Percentiles rank a stretch among this genome's conserved stretches.
These are phyloP conservation scores for Drosophila helvetica DNA, from an alignment of 2,888 invertebrate genomes.

Conservation along the genomic window DNA sequence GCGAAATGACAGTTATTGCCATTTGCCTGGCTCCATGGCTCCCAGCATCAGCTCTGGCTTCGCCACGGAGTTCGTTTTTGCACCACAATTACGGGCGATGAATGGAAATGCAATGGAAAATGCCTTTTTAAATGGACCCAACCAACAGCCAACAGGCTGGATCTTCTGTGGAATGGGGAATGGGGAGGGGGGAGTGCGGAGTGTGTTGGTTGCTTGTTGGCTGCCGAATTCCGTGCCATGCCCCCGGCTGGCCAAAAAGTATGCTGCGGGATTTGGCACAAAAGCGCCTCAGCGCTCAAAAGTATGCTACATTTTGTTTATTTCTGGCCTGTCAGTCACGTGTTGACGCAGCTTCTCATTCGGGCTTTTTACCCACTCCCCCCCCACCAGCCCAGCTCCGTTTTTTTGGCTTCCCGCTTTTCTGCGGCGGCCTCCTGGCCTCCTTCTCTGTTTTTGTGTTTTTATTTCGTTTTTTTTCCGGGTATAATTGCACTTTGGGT, in stretches of 20 bases:
- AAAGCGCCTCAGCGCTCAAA: conserved; percentile 14
- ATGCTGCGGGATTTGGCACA: conserved; percentile 51
- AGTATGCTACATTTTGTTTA: conserved; percentile 35
- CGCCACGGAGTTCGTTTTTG: conserved; percentile 54
- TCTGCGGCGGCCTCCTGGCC: neutral
- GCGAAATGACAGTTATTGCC: conserved; percentile 75
- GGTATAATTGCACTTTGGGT: conserved; percentile 49
- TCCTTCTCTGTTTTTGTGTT: conserved; percentile 25
- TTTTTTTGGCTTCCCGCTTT: neutral
- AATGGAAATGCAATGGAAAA: conserved; percentile 72
- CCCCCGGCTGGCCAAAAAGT: conserved; percentile 34
- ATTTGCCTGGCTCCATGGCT: conserved; percentile 43
- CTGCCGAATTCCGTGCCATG: no score
- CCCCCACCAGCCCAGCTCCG: neutral
- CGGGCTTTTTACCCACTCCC: neutral
- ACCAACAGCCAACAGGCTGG: neutral
- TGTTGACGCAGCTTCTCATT: conserved; percentile 52
- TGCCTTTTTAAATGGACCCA: conserved; percentile 64
- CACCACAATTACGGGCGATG: conserved; percentile 75
- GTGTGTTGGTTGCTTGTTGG: no score
- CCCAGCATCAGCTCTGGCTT: conserved; percentile 2
- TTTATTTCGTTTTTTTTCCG: conserved; percentile 14
- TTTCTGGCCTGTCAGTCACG: conserved; percentile 48
- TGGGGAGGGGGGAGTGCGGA: no score
- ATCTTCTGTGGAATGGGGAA: neutral